Evolutionary conservation across 2,113 vertebrate genomes (phyloP).

Genomic region (Ctenomys sociabilis): DNA sequence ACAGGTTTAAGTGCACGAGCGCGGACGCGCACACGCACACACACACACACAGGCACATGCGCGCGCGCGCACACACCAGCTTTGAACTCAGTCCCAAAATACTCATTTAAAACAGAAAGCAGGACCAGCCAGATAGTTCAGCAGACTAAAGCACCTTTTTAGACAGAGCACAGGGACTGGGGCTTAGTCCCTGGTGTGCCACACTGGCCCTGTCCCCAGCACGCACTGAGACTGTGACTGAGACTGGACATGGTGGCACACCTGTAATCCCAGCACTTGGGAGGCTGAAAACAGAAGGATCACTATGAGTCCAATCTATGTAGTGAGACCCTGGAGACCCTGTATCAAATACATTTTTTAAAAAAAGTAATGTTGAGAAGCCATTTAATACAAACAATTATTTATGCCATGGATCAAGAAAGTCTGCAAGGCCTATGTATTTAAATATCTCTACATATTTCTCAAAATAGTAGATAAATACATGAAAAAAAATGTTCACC

Average conservation of each 20-base stretch:
- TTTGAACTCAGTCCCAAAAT: conserved; percentile 40
- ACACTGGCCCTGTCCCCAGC: too few species aligned
- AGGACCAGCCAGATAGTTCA: too few species aligned
- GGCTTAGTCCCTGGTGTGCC: too few species aligned
- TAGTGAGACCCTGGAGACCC: too few species aligned
- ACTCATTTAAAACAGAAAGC: background rate
- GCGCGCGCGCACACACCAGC: background rate
- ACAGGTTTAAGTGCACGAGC: background rate
- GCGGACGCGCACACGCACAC: background rate
- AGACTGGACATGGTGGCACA: too few species aligned
- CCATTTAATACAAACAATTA: conserved; percentile 4
- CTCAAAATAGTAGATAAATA: background rate
- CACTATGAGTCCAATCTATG: too few species aligned
- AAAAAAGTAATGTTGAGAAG: background rate
- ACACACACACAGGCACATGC: background rate
- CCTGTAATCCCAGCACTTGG: too few species aligned
- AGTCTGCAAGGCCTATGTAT: background rate
- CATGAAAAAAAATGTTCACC: background rate
- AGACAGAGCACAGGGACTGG: too few species aligned
- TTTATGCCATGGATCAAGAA: background rate
- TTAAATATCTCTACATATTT: background rate
- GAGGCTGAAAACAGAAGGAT: too few species aligned
- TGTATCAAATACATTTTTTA: too few species aligned
- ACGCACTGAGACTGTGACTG: too few species aligned
- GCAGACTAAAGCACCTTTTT: too few species aligned